A percentile compares a stretch with the other conserved stretches of the same genome.
Conservation (phyloP, 1,140 invertebrate genomes). For the Orussus abietinus region DNA sequence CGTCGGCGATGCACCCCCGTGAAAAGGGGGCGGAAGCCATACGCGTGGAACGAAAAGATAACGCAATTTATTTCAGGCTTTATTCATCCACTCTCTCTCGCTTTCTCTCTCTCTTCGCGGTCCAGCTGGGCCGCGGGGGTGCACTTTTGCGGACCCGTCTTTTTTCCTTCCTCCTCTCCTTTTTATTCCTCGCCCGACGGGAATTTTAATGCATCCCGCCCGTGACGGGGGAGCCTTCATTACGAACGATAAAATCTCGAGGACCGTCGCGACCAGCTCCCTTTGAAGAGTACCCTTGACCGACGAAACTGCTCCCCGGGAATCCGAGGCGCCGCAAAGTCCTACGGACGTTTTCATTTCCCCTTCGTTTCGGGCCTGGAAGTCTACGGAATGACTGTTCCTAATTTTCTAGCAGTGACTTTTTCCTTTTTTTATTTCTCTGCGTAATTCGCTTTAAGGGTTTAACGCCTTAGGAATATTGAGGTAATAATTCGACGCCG, state of each 20-base stretch:
- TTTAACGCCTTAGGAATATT: too few species aligned
- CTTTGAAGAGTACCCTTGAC: too few species aligned
- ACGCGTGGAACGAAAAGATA: slow-evolving; percentile 50
- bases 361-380: too few species aligned
- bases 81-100: slow-evolving; percentile 29
- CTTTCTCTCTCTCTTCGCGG: slow-evolving; percentile 18
- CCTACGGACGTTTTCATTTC: too few species aligned
- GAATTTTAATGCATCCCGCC: slow-evolving; percentile 28
- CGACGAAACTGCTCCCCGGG: too few species aligned
- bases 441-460: too few species aligned
- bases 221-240: slow-evolving; percentile 22
- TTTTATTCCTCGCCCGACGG: slow-evolving; percentile 10
- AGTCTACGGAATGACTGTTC: too few species aligned
- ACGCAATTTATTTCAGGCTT: slow-evolving; percentile 47
- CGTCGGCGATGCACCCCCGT: slow-evolving; percentile 14
- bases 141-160: slow-evolving; percentile 14
- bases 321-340: too few species aligned
- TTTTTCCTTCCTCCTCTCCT: slow-evolving; percentile 13
- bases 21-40: slow-evolving; percentile 32
- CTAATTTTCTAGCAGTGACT: too few species aligned
- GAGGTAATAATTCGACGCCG: too few species aligned
- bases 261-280: too few species aligned
- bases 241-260: slow-evolving; percentile 23
- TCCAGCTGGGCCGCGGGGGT: slow-evolving; percentile 16
- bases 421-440: too few species aligned